phyloP scores from a whole-genome alignment of 2,888 invertebrate genomes.

The Mongoloraphidia duomilia region DNA sequence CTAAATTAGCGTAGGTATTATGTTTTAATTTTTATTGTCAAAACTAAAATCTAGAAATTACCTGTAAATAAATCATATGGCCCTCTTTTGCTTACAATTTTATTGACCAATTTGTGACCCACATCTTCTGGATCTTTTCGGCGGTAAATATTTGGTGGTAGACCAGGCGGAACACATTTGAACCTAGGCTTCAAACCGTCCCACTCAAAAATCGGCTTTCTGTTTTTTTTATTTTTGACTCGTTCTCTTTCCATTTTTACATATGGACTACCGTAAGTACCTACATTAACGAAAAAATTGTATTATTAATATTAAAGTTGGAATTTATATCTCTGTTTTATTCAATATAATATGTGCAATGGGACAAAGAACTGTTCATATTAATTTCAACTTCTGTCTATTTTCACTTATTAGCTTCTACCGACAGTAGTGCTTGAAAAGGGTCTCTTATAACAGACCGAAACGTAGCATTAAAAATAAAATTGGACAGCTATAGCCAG shows the following conservation, averaged over 20 bases:
- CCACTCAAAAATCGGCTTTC: constrained; percentile 20
- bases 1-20: too few relatives aligned
- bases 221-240: not conserved
- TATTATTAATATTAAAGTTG: too few relatives aligned
- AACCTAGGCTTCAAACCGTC: constrained; percentile 23
- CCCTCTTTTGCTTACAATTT: constrained; percentile 16
- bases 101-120: constrained; percentile 11
- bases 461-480: too few relatives aligned
- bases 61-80: constrained; percentile 33
- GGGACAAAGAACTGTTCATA: too few relatives aligned
- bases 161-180: constrained; percentile 13
- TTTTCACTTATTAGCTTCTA: too few relatives aligned
- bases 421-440: too few relatives aligned
- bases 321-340: too few relatives aligned
- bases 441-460: too few relatives aligned
- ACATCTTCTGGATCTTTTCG: constrained; percentile 17
- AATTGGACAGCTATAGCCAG: too few relatives aligned
- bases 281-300: too few relatives aligned
- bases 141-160: constrained; percentile 22
- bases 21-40: not conserved
- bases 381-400: too few relatives aligned
- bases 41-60: constrained; percentile 12
- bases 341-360: too few relatives aligned
- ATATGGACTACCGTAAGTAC: not conserved
- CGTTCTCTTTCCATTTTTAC: not conserved